Percentiles rank a stretch among this genome's conserved stretches.
These are phyloP conservation scores for Tetragnatha montana DNA, from an alignment of 2,888 invertebrate species.

Conservation along the genomic window DNA sequence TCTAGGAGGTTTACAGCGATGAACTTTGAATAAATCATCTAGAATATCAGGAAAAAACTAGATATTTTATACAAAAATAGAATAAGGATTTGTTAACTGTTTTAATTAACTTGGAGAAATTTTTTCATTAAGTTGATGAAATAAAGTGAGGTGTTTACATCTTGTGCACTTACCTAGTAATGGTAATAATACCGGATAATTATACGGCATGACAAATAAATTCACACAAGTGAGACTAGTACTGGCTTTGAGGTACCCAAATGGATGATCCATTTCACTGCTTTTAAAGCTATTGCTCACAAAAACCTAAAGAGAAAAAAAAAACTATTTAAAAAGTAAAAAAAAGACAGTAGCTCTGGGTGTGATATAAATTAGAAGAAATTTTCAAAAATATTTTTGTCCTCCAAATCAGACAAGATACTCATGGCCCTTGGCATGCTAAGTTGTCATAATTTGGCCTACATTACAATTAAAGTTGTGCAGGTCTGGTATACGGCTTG, in stretches of 20 bases:
- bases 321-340: not conserved
- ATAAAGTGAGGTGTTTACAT: not conserved
- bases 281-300: constrained; percentile 93
- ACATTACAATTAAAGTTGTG: no score
- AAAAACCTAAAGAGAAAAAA: constrained; percentile 82
- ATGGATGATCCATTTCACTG: constrained; percentile 91
- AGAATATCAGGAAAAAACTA: constrained; percentile 67
- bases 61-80: not conserved
- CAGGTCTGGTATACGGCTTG: no score
- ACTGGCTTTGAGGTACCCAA: constrained; percentile 97
- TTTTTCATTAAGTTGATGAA: not conserved
- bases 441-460: no score
- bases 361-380: no score
- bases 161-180: constrained; percentile 80
- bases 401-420: no score
- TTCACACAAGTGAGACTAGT: constrained; percentile 95
- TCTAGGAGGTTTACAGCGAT: constrained; percentile 91
- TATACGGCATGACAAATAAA: constrained; percentile 98
- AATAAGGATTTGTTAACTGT: not conserved
- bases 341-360: no score
- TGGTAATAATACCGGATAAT: constrained; percentile 95
- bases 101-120: not conserved
- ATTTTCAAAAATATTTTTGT: no score
- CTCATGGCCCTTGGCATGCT: no score
- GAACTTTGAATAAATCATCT: constrained; percentile 95